Evolutionary conservation across 2,797 vertebrate genomes (phyloP).

Genomic region (Anabas testudineus): DNA sequence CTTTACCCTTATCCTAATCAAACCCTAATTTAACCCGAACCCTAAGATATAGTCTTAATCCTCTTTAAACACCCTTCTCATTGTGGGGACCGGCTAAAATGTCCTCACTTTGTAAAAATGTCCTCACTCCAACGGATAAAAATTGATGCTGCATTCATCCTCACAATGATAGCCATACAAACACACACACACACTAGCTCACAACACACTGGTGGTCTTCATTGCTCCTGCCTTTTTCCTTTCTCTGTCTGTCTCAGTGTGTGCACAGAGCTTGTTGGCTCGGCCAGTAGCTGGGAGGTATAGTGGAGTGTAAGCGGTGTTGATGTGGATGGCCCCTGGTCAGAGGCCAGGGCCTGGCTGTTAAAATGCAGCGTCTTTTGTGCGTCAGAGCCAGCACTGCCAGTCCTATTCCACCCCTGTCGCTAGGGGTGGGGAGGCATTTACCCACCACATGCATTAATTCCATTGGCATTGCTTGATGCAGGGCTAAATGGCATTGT

Average conservation of each 20-base stretch:
- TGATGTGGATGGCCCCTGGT: constrained; percentile 83
- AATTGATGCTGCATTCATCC: no score
- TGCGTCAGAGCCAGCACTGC: constrained; percentile 84
- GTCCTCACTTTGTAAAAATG: no score
- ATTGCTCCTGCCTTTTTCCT: constrained; percentile 45
- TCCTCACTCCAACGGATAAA: no score
- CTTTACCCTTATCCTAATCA: no score
- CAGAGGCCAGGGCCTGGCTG: constrained; percentile 81
- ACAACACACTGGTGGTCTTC: constrained; percentile 31
- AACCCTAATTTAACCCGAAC: no score
- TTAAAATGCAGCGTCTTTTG: constrained; percentile 85
- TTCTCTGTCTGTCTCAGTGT: constrained; percentile 52
- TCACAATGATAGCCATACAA: no score
- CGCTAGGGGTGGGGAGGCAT: constrained; percentile 88
- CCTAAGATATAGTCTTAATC: no score
- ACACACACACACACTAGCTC: constrained; percentile 8
- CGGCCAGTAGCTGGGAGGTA: constrained; percentile 78
- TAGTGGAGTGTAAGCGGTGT: constrained; percentile 80
- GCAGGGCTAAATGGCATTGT: constrained; percentile 99
- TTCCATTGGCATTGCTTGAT: constrained; percentile 94
- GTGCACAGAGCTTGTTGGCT: constrained; percentile 55
- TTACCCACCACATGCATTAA: constrained; percentile 91
- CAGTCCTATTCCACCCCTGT: constrained; percentile 86
- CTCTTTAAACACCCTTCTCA: no score
- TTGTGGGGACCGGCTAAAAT: no score